Percentiles rank a stretch among this genome's conserved stretches.
Conservation (phyloP, 2,113 vertebrate genomes). For the Antennarius striatus region DNA sequence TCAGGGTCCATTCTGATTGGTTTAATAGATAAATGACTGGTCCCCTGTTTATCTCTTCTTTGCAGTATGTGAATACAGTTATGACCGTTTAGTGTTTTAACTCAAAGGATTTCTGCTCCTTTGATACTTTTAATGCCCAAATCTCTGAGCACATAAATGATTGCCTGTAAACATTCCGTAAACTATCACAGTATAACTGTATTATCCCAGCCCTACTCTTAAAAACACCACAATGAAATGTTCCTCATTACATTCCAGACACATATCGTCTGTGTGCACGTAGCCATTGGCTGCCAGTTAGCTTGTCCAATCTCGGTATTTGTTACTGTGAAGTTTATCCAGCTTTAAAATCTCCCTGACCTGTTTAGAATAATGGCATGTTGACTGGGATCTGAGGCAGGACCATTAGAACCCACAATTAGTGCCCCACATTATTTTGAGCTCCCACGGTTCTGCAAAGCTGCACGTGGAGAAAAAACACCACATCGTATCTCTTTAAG, state of each 20-base stretch:
- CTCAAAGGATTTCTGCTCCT: not conserved
- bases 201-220: not conserved
- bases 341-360: slow-evolving; percentile 48
- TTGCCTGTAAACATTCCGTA: slow-evolving; percentile 6
- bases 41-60: no score
- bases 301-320: slow-evolving; percentile 12
- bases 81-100: not conserved
- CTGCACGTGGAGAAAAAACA: not conserved
- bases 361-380: slow-evolving; percentile 50
- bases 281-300: slow-evolving; percentile 14
- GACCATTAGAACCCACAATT: slow-evolving; percentile 21
- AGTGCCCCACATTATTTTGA: slow-evolving; percentile 24
- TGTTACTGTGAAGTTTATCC: slow-evolving; percentile 24
- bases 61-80: not conserved
- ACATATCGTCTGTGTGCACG: slow-evolving; percentile 29
- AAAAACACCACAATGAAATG: slow-evolving; percentile 22
- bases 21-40: not conserved
- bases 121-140: not conserved
- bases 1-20: not conserved
- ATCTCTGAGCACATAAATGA: not conserved
- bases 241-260: slow-evolving; percentile 6
- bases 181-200: no score
- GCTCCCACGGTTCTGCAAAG: slow-evolving; percentile 17
- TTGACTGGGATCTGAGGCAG: slow-evolving; percentile 32
- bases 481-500: not conserved